phyloP scores from a whole-genome alignment of 1,140 invertebrate genomes.

The Sarcophaga bullata region DNA sequence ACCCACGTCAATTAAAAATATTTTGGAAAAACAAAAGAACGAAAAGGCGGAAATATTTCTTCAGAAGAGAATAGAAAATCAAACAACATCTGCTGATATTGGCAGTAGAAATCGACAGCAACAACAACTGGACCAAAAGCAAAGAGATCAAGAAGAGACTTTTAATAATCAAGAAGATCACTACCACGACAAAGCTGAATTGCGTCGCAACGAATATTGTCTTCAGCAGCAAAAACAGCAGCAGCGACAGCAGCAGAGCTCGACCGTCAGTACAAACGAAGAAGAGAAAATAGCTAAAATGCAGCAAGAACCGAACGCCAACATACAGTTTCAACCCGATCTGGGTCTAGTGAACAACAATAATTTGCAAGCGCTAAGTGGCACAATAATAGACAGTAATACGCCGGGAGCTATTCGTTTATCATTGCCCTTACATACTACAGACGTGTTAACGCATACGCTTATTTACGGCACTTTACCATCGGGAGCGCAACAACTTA shows the following conservation, averaged over 20 bases:
- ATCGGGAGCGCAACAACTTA: conserved; percentile 50
- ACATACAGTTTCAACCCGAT: conserved; percentile 65
- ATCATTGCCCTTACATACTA: conserved; percentile 51
- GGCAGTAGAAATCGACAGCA: not conserved
- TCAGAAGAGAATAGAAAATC: not conserved
- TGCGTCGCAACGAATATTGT: conserved; percentile 25
- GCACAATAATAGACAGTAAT: conserved; percentile 44
- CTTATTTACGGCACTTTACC: conserved; percentile 60
- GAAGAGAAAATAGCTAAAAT: conserved; percentile 52
- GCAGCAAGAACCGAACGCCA: conserved; percentile 65
- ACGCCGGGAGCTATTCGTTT: conserved; percentile 50
- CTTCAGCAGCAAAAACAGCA: not conserved
- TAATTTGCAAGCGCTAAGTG: conserved; percentile 44
- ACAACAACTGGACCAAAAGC: conserved; percentile 26
- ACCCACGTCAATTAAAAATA: conserved; percentile 37
- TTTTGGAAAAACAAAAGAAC: conserved; percentile 34
- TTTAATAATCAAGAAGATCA: not conserved
- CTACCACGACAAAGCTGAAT: not conserved
- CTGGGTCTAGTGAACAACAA: conserved; percentile 65
- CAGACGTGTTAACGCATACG: conserved; percentile 61
- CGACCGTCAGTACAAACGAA: conserved; percentile 12
- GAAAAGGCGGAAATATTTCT: conserved; percentile 32
- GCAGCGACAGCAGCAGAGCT: not conserved
- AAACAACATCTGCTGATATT: conserved; percentile 1
- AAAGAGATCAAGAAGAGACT: conserved; percentile 32